Evolutionary conservation across 92 coral and sea anemone genomes (phyloP).

Genomic region (Galaxea fascicularis): DNA sequence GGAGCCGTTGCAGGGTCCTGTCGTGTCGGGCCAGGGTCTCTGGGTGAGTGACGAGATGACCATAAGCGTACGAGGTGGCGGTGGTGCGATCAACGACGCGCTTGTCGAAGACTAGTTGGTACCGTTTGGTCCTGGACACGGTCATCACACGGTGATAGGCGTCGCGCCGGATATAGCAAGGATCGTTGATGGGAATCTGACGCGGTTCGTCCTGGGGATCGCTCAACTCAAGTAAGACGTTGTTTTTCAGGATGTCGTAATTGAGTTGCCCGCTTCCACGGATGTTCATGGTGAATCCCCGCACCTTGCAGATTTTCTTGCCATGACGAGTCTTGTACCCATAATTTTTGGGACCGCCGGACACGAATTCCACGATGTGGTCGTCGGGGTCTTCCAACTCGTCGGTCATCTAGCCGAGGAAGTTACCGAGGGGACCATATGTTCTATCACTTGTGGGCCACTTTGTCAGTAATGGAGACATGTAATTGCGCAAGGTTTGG

Average conservation of each 20-base stretch:
- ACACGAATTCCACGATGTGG: constrained; percentile 30
- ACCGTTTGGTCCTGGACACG: not conserved
- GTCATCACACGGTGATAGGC: not conserved
- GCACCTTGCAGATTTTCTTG: not conserved
- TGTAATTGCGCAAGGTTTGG: too few relatives aligned
- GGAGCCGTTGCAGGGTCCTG: not conserved
- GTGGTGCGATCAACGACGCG: not conserved
- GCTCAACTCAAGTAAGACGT: not conserved
- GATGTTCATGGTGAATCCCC: not conserved
- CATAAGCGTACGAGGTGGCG: not conserved
- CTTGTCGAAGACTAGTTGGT: not conserved
- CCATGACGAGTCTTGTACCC: constrained; percentile 16
- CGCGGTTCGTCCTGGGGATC: not conserved
- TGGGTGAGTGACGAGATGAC: not conserved
- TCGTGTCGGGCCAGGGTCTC: not conserved
- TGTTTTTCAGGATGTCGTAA: not conserved
- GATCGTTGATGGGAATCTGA: not conserved
- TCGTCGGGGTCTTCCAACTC: constrained; percentile 33
- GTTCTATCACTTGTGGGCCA: too few relatives aligned
- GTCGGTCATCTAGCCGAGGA: constrained; percentile 40
- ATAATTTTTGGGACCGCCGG: constrained; percentile 49
- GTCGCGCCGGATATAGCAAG: not conserved
- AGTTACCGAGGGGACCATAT: not conserved
- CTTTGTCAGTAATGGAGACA: too few relatives aligned
- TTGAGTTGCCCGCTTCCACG: not conserved